Percentiles rank a stretch among this genome's conserved stretches.
Evolutionary conservation across 2,888 invertebrate genomes (phyloP).

Genomic region (Anthophora plumipes): DNA sequence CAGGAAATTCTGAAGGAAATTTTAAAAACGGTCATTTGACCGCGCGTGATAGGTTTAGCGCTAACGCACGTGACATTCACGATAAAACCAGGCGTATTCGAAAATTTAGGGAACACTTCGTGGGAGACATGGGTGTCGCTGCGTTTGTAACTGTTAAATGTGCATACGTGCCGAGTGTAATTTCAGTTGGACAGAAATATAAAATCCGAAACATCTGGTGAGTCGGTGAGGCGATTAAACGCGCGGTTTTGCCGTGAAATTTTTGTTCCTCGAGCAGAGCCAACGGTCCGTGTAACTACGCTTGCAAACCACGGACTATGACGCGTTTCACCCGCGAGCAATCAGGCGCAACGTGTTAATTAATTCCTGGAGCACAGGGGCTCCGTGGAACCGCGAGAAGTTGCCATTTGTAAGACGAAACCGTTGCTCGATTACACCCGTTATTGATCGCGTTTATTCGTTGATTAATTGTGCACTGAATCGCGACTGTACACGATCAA

Average conservation of each 20-base stretch:
- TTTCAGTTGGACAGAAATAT: background rate
- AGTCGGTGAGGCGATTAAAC: background rate
- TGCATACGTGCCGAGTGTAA: background rate
- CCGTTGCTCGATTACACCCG: constrained; percentile 11
- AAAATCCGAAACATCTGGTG: background rate
- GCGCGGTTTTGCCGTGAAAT: background rate
- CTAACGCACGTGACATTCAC: background rate
- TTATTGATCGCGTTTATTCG: background rate
- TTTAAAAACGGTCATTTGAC: no score
- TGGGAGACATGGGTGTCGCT: no score
- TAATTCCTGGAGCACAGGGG: constrained; percentile 24
- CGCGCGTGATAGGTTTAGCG: no score
- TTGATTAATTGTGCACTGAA: no score
- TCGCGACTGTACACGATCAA: no score
- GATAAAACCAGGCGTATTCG: no score
- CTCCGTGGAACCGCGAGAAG: background rate
- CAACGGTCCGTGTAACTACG: constrained; percentile 15
- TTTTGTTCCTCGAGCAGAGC: background rate
- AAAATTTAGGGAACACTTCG: no score
- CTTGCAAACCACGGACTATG: no score
- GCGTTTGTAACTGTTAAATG: background rate
- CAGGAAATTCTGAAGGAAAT: no score
- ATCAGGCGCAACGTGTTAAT: constrained; percentile 35
- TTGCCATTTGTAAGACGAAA: constrained; percentile 16
- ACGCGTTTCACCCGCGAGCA: background rate